A percentile compares a stretch with the other conserved stretches of the same genome.
phyloP scores from a whole-genome alignment of 2,888 invertebrate species.

The Onchidella celtica region DNA sequence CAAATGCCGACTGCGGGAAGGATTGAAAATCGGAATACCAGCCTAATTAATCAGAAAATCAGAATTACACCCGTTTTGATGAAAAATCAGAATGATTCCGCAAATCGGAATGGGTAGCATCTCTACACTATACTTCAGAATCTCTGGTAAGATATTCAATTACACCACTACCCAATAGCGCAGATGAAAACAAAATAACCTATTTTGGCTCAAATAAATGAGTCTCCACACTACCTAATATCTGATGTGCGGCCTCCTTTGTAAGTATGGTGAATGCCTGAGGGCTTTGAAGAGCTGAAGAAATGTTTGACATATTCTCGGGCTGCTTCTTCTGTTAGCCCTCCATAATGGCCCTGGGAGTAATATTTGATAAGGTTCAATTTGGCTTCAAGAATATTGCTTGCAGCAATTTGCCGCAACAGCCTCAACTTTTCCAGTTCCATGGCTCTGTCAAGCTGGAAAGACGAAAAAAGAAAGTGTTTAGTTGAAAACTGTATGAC shows the following conservation, averaged over 20 bases:
- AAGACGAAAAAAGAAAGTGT: neutral
- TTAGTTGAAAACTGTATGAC: neutral
- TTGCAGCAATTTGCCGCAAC: constrained; percentile 70
- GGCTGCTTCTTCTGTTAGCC: constrained; percentile 56
- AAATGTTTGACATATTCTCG: constrained; percentile 35
- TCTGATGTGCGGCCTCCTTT: constrained; percentile 34
- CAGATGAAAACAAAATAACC: too few relatives aligned
- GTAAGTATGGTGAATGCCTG: constrained; percentile 42
- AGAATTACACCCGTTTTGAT: too few relatives aligned
- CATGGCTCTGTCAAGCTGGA: constrained; percentile 47
- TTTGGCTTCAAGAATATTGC: constrained; percentile 67
- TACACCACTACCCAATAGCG: too few relatives aligned
- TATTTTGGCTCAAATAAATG: too few relatives aligned
- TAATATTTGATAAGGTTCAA: constrained; percentile 73
- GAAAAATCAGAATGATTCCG: too few relatives aligned
- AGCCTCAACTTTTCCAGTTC: constrained; percentile 73
- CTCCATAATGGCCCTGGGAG: constrained; percentile 69
- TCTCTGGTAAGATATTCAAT: too few relatives aligned
- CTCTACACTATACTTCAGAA: too few relatives aligned
- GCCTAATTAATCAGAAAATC: too few relatives aligned
- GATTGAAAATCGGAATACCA: too few relatives aligned
- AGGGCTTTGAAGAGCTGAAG: constrained; percentile 41
- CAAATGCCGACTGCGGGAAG: too few relatives aligned
- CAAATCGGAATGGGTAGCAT: too few relatives aligned
- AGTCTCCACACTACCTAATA: constrained; percentile 28